These are phyloP conservation scores for Nymphalis polychloros DNA, from an alignment of 2,888 invertebrate species.

Conservation along the genomic window DNA sequence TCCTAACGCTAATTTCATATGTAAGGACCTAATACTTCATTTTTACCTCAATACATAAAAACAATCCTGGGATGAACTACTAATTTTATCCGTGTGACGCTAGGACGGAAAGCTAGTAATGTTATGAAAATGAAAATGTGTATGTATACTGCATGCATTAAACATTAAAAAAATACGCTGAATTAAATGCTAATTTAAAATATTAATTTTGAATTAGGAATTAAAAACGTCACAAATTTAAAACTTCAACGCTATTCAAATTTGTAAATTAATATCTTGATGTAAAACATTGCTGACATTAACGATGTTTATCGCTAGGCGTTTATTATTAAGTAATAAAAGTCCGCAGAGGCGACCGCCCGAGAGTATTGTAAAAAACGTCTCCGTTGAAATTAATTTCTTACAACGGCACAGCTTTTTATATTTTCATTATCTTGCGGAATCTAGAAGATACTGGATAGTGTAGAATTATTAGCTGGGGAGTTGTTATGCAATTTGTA, in stretches of 20 bases:
- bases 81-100: too few species aligned
- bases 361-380: constrained; percentile 46
- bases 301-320: constrained; percentile 44
- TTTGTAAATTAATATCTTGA: constrained; percentile 40
- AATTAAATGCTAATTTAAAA: too few species aligned
- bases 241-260: constrained; percentile 26
- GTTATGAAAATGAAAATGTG: too few species aligned
- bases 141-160: too few species aligned
- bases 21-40: too few species aligned
- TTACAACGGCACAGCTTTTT: constrained; percentile 29
- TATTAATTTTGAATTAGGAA: neutral
- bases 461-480: neutral
- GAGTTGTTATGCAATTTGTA: neutral
- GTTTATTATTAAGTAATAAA: constrained; percentile 50
- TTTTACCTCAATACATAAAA: too few species aligned
- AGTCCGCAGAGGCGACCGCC: constrained; percentile 42
- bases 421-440: constrained; percentile 26
- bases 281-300: constrained; percentile 43
- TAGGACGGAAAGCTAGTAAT: too few species aligned
- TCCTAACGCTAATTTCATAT: too few species aligned
- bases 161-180: too few species aligned
- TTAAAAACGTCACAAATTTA: constrained; percentile 1
- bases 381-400: constrained; percentile 47
- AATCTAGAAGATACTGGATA: constrained; percentile 9
- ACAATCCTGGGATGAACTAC: too few species aligned